A percentile compares a stretch with the other conserved stretches of the same genome.
Conservation (phyloP, 2,113 vertebrate genomes). For the Cinclus cinclus region DNA sequence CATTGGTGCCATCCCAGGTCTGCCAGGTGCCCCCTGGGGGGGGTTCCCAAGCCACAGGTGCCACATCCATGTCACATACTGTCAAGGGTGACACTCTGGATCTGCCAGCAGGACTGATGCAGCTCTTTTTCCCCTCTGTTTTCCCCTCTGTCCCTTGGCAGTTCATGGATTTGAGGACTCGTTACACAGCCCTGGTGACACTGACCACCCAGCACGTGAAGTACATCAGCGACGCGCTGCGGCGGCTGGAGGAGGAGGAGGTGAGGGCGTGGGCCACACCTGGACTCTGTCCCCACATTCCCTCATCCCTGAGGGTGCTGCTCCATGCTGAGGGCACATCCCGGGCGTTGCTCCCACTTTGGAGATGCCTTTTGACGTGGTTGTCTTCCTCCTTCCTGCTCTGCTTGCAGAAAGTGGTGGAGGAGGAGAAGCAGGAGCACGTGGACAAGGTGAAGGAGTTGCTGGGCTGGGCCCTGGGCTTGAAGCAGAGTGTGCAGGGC, state of each 20-base stretch:
- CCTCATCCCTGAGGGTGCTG: neutral
- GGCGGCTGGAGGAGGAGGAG: constrained; percentile 93
- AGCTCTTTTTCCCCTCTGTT: neutral
- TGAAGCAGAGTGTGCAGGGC: constrained; percentile 75
- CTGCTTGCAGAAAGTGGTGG: constrained; percentile 88
- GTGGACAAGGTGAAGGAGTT: constrained; percentile 91
- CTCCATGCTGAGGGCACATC: rapidly evolving
- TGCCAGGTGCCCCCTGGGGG: neutral
- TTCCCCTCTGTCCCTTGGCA: constrained; percentile 17
- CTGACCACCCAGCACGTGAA: constrained; percentile 96
- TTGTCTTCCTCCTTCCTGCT: neutral
- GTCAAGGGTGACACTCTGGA: neutral
- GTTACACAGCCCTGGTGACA: constrained; percentile 93
- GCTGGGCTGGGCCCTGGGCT: constrained; percentile 85
- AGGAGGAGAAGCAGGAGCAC: constrained; percentile 93
- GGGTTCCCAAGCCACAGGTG: neutral
- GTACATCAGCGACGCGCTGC: constrained; percentile 94
- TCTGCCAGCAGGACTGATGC: neutral
- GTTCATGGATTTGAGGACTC: constrained; percentile 97
- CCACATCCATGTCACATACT: neutral
- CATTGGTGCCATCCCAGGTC: neutral
- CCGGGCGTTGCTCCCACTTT: rapidly evolving
- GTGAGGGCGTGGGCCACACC: constrained; percentile 44
- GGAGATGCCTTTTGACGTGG: neutral
- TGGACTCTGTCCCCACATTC: rapidly evolving